phyloP scores from a whole-genome alignment of 1,140 invertebrate genomes.

The Drosophila asahinai region DNA sequence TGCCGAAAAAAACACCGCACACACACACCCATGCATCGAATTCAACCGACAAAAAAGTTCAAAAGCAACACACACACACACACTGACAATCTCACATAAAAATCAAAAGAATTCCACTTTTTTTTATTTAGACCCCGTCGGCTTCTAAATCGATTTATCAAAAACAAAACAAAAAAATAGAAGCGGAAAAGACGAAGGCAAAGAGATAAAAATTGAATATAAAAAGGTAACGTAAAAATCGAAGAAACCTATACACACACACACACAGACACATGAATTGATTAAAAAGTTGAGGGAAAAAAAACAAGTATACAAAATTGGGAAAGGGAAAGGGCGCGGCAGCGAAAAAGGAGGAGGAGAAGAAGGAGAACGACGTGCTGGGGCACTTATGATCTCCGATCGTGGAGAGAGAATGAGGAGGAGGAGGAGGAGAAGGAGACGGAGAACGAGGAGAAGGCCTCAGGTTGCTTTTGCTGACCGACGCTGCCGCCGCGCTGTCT shows the following conservation, averaged over 20 bases:
- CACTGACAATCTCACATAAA: constrained; percentile 38
- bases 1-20: constrained; percentile 44
- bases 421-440: background rate
- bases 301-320: constrained; percentile 43
- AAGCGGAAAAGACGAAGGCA: constrained; percentile 78
- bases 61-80: constrained; percentile 45
- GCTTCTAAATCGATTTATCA: constrained; percentile 83
- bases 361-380: constrained; percentile 43
- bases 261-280: constrained; percentile 68
- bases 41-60: constrained; percentile 54
- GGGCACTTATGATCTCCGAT: constrained; percentile 55
- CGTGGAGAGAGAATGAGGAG: constrained; percentile 4
- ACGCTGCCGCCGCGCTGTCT: constrained; percentile 77
- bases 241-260: constrained; percentile 76
- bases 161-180: constrained; percentile 65
- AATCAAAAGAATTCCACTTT: constrained; percentile 83
- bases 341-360: constrained; percentile 14
- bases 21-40: constrained; percentile 23
- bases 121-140: constrained; percentile 70
- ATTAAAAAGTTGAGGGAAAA: constrained; percentile 74
- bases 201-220: constrained; percentile 81
- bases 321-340: constrained; percentile 44
- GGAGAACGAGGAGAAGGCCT: constrained; percentile 18
- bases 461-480: constrained; percentile 35
- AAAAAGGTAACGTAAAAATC: constrained; percentile 82